Evolutionary conservation across 1,140 invertebrate genomes (phyloP).

Genomic region (Nilaparvata lugens): DNA sequence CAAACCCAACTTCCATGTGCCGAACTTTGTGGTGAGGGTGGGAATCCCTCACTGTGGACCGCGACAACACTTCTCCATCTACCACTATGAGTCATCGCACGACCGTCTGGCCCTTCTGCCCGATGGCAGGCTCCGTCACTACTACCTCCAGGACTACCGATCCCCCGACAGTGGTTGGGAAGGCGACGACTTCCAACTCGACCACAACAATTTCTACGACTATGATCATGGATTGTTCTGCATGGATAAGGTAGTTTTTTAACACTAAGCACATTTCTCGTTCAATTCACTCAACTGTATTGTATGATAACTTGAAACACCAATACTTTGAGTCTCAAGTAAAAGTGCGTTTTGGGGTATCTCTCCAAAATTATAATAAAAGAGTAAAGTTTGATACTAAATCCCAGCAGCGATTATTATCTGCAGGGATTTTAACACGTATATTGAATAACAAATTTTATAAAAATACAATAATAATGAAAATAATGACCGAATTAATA

Average conservation of each 20-base stretch:
- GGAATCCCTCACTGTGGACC: slow-evolving; percentile 60
- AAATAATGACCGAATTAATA: no score
- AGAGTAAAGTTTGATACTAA: no score
- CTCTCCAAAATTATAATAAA: no score
- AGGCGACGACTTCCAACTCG: slow-evolving; percentile 31
- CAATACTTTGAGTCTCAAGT: no score
- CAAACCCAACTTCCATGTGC: slow-evolving; percentile 2
- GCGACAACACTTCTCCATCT: slow-evolving; percentile 59
- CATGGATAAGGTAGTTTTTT: slow-evolving; percentile 53
- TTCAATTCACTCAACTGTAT: no score
- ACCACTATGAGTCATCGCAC: slow-evolving; percentile 46
- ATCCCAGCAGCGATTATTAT: no score
- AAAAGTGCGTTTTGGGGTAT: no score
- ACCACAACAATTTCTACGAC: slow-evolving; percentile 50
- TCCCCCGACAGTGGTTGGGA: slow-evolving; percentile 31
- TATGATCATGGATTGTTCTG: slow-evolving; percentile 66
- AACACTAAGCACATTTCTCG: no score
- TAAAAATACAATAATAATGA: no score
- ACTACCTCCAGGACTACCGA: slow-evolving; percentile 39
- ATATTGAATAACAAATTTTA: no score
- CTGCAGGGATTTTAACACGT: no score
- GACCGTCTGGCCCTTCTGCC: slow-evolving; percentile 55
- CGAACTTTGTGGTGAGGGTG: slow-evolving; percentile 41
- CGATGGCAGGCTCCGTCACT: slow-evolving; percentile 59
- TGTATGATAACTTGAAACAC: no score